Base-by-base conservation (phyloP, 2,888 invertebrate genomes). In the Drosophila trichaetosa region DNA sequence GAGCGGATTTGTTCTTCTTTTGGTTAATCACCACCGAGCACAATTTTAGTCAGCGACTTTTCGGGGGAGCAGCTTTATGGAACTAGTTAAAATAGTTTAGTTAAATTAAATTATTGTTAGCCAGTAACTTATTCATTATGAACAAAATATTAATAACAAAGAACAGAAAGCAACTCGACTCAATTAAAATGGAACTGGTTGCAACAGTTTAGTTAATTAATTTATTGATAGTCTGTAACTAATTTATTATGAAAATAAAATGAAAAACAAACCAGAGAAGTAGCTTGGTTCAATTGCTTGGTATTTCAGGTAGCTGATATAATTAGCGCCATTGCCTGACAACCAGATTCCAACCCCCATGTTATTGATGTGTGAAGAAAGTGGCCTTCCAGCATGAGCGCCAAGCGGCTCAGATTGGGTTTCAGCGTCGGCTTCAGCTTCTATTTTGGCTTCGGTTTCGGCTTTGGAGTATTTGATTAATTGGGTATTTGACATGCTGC, bases 41-140 rank as follows among this genome's bases (percentile, higher is more conserved):
- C 75, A 70, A 63, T 66, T 80, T 90, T 87, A 87, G 87, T 90
- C 87, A 87, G 87, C 89, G 80, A 65, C 87, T 85, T 85, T 80
- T 54, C 57, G 73, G 74, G 76, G 69, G 69, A 80, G 87, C 87
- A 87, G 86, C 90, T 90, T 89, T 88, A 87, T 51, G 36, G 7
- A 52, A 64, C 69, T 76, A 78, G 76, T 67, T 64, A 56, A 72
- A 57, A 57, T 34, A 54, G 58, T 69, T 73, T 62, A 59, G 68
- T 31, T 66, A 59, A 81, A 67, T 75, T 80, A 80, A 80, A 63
- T 76, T 76, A 76, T 75, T 73, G 76, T 52, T 46, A 27, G 16
- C 16, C 48, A 27, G 42, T 73, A 69, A 69, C 33, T 53, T 69
- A 76, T 84, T 87, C 71, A 73, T 75, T 73, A 59, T 68, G 69